Evolutionary conservation across 2,888 invertebrate species (phyloP).

Genomic region (Acanthosepion esculentum): DNA sequence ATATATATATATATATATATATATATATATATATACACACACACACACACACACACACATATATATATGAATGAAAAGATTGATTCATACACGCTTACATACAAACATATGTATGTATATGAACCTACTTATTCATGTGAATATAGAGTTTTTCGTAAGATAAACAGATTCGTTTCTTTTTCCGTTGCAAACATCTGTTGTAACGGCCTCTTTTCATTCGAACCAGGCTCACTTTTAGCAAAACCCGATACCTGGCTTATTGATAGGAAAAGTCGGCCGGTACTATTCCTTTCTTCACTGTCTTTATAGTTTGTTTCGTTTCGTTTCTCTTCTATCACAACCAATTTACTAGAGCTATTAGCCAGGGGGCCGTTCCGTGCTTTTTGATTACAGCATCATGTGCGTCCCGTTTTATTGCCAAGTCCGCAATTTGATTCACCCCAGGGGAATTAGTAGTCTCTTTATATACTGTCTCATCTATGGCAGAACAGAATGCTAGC

Average conservation of each 20-base stretch:
- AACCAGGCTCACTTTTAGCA: background rate
- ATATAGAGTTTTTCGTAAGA: no score
- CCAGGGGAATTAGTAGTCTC: constrained; percentile 46
- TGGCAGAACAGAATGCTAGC: constrained; percentile 46
- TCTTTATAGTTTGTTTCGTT: background rate
- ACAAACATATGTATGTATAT: background rate
- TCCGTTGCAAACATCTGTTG: constrained; percentile 3
- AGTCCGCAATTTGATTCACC: constrained; percentile 47
- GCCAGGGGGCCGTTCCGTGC: constrained; percentile 38
- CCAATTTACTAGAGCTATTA: constrained; percentile 44
- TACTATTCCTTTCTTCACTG: background rate
- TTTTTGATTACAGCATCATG: constrained; percentile 46
- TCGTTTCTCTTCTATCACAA: background rate
- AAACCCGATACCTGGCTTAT: background rate
- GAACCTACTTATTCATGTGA: no score
- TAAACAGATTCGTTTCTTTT: background rate
- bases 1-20: background rate
- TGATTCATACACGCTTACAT: background rate
- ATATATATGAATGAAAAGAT: background rate
- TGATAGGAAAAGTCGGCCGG: background rate
- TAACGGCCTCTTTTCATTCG: background rate
- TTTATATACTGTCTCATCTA: constrained; percentile 47
- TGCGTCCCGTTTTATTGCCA: constrained; percentile 47
- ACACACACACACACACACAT: no score
- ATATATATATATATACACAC: background rate